phyloP scores from a whole-genome alignment of 1,140 invertebrate species.

The Drosophila ohnishii region DNA sequence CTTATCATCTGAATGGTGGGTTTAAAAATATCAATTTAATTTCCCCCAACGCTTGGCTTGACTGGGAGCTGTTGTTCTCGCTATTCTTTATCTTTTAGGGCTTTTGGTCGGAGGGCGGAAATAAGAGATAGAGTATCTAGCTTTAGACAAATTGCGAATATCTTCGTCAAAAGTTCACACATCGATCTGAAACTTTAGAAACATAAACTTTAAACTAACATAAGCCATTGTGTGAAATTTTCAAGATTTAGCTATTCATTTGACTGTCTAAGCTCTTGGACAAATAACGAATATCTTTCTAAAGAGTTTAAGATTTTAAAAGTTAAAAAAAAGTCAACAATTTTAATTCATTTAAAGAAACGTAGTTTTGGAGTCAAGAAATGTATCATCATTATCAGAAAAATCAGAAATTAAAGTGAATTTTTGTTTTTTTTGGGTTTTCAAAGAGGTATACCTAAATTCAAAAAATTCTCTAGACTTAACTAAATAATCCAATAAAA shows the following conservation, averaged over 20 bases:
- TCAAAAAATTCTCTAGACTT: background rate
- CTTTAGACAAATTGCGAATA: background rate
- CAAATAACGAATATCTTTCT: background rate
- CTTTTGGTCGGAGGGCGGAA: slow-evolving; percentile 3
- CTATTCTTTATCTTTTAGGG: background rate
- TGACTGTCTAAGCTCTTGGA: background rate
- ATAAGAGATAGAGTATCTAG: background rate
- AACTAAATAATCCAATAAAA: background rate
- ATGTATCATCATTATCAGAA: background rate
- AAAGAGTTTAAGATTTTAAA: too few relatives aligned
- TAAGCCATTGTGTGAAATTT: slow-evolving; percentile 5
- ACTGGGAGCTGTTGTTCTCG: background rate
- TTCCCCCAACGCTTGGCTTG: slow-evolving; percentile 10
- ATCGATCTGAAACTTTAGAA: background rate
- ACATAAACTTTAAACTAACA: too few relatives aligned
- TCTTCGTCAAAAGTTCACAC: background rate
- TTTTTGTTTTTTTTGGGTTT: background rate
- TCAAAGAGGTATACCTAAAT: background rate
- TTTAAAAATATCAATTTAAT: slow-evolving; percentile 56
- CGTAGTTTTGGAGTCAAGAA: background rate
- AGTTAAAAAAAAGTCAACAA: too few relatives aligned
- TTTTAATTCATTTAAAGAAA: too few relatives aligned
- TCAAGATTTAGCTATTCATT: background rate
- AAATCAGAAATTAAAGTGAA: background rate
- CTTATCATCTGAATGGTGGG: slow-evolving; percentile 72